Evolutionary conservation across 2,113 vertebrate species (phyloP).

Genomic region (Pangasianodon gigas): DNA sequence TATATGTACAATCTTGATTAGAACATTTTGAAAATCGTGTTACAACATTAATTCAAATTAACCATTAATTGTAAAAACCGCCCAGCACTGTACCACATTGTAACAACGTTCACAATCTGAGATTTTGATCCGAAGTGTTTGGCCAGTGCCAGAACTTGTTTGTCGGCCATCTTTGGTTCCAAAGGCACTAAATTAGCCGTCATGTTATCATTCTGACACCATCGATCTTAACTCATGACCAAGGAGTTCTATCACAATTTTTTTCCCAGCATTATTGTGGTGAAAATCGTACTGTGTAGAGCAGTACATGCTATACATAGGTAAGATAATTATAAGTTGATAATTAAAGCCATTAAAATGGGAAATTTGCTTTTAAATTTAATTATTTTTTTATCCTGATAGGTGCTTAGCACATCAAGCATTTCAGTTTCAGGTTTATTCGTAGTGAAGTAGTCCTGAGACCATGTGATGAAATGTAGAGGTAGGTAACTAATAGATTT

Average conservation of each 20-base stretch:
- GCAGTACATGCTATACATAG: not conserved
- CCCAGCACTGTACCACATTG: too few species aligned
- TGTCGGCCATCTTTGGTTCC: not conserved
- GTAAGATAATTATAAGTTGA: not conserved
- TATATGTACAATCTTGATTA: too few species aligned
- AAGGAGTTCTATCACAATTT: not conserved
- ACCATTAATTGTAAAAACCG: too few species aligned
- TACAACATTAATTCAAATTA: too few species aligned
- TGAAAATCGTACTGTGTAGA: not conserved
- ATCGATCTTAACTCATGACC: not conserved
- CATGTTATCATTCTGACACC: not conserved
- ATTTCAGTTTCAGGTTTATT: not conserved
- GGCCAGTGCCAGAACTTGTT: not conserved
- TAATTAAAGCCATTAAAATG: not conserved
- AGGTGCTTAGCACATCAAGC: not conserved
- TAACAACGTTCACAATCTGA: not conserved
- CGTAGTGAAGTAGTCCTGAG: not conserved
- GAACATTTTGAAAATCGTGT: too few species aligned
- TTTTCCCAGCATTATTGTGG: not conserved
- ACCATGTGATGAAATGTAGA: not conserved
- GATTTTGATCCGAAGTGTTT: not conserved
- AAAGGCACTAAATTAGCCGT: not conserved
- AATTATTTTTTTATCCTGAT: not conserved
- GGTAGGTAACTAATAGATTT: not conserved
- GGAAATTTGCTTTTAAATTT: not conserved